Conservation (phyloP, 1,140 invertebrate species). For the Neodiprion pinetum region DNA sequence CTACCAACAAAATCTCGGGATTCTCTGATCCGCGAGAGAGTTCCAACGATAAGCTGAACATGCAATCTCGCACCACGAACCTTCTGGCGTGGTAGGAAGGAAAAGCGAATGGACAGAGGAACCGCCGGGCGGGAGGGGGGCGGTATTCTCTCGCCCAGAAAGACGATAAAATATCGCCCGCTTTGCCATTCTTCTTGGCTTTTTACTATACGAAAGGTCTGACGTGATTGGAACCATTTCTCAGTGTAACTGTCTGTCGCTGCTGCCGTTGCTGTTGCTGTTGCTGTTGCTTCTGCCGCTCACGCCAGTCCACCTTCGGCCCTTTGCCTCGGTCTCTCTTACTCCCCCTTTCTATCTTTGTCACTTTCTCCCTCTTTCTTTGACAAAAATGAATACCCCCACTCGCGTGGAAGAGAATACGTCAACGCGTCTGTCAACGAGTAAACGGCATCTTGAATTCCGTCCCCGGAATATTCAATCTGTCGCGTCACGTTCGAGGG, state of each 20-base stretch:
- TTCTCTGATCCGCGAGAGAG: not conserved
- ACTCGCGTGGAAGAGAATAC: not conserved
- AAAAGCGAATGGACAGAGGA: not conserved
- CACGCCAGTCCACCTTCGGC: too few species aligned
- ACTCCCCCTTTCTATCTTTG: too few species aligned
- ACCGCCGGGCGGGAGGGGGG: not conserved
- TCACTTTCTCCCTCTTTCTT: too few species aligned
- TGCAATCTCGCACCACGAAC: not conserved
- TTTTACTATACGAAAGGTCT: not conserved
- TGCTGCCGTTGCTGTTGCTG: not conserved
- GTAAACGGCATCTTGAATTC: not conserved
- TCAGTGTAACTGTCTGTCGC: slow-evolving; percentile 7
- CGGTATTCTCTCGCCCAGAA: not conserved
- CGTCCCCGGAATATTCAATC: not conserved
- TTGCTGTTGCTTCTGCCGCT: too few species aligned
- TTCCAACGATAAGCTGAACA: not conserved
- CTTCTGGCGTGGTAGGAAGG: not conserved
- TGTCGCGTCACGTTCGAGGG: not conserved
- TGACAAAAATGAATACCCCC: not conserved
- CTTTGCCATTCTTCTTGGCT: slow-evolving; percentile 7
- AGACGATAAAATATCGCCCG: not conserved
- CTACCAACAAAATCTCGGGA: not conserved
- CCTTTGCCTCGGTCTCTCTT: too few species aligned
- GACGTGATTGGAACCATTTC: not conserved
- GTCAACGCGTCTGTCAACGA: not conserved